Conservation (phyloP, 1,140 invertebrate species). For the Dreissena polymorpha region DNA sequence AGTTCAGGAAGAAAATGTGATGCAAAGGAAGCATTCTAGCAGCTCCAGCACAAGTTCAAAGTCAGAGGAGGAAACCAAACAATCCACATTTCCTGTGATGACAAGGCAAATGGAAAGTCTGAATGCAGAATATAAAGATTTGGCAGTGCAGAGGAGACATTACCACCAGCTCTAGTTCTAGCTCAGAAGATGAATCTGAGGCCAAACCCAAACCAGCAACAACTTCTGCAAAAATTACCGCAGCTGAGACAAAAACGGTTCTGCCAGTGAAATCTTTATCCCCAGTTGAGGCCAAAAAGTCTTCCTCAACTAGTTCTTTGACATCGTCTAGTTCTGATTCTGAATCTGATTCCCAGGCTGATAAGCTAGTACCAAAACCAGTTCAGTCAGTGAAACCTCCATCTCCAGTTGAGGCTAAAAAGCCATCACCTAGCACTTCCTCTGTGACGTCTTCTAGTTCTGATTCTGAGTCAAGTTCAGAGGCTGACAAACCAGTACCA, state of each 20-base stretch:
- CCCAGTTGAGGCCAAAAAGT: not conserved
- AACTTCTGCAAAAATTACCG: not conserved
- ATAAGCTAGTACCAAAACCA: too few relatives aligned
- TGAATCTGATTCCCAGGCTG: not conserved
- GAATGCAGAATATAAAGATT: too few relatives aligned
- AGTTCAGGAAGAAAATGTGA: not conserved
- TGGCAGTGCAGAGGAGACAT: too few relatives aligned
- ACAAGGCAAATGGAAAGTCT: too few relatives aligned
- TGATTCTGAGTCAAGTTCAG: slow-evolving; percentile 25
- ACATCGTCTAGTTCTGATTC: not conserved
- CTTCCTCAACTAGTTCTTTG: not conserved
- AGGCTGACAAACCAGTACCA: slow-evolving; percentile 27
- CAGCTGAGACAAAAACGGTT: not conserved
- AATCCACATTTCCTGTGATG: too few relatives aligned
- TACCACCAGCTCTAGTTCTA: not conserved
- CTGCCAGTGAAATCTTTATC: not conserved
- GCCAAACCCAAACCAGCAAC: not conserved
- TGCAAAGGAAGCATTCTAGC: too few relatives aligned
- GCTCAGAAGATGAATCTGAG: not conserved
- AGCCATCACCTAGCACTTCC: not conserved
- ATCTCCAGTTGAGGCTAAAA: not conserved
- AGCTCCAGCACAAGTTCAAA: too few relatives aligned
- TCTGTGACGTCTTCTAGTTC: slow-evolving; percentile 17
- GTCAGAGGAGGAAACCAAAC: too few relatives aligned
- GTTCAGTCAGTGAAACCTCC: too few relatives aligned